Evolutionary conservation across 2,888 invertebrate genomes (phyloP), one percentile per base, ranked within the genome.

Genomic region (Diogma glabrata): DNA sequence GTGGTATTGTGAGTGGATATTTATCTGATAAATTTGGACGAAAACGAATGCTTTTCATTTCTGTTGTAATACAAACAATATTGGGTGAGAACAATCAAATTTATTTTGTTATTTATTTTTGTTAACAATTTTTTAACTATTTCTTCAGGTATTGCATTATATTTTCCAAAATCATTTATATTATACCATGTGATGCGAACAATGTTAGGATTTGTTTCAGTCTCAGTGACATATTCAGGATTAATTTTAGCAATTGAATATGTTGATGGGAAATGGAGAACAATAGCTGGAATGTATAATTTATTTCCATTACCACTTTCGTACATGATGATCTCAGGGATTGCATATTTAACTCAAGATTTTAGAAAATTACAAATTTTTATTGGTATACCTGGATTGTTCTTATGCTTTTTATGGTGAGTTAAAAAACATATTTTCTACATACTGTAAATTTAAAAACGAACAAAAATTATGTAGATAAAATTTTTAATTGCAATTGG

Each of bases 11-110:
- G n/a, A 84, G 84, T 54, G 87, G 87, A 20, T 81, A 82, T 67
- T 75, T 87, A 51, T 86, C 87, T 5, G 87, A 87, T 68, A 84
- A 78, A 78, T 82, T 83, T 61, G 89, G 89, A 10, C 76, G 89
- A 50, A 87, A 87, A 65, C 78, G 75, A 52, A 82, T 86, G 52
- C 70, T 88, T 50, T 80, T 87, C 74, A 74, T 78, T 45, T 82
- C 86, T 60, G 74, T 83, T 56, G 66, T 81, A 36, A 71, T 82
- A 14, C 85, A 86, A 67, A 79, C 84, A 52, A 70, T 77, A 8
- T 72, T 85, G 17, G 85, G 79, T 65, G 68, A 47, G n/a, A 47
- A 26, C 9, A 19, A 4, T 47, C 17, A 19, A 47, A 19, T 8
- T 8, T 16, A 12, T 20, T 17, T 10, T 24, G 22, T 43, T 14